These are phyloP conservation scores for Drosophila simulans DNA, from an alignment of 1,140 invertebrate species.

Conservation along the genomic window DNA sequence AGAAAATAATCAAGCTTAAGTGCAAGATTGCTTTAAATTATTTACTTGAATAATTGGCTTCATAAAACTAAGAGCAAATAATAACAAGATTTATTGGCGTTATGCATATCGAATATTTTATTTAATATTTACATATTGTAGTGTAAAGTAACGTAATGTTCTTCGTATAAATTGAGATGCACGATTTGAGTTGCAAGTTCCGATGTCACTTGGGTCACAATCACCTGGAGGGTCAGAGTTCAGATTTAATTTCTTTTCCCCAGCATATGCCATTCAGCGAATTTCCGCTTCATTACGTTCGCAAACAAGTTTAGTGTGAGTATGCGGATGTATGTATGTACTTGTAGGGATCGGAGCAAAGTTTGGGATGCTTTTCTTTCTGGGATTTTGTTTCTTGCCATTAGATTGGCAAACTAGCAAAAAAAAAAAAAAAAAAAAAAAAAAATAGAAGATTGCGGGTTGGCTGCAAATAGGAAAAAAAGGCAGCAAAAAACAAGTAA, in stretches of 20 bases:
- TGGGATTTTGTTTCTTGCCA: slow-evolving; percentile 32
- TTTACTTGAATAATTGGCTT: not conserved
- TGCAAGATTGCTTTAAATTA: not conserved
- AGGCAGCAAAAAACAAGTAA: slow-evolving; percentile 8
- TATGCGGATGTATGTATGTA: not conserved
- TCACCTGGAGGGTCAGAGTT: slow-evolving; percentile 20
- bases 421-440: slow-evolving; percentile 52
- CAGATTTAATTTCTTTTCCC: slow-evolving; percentile 19
- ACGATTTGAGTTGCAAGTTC: not conserved
- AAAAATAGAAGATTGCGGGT: slow-evolving; percentile 31
- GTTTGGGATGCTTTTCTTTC: slow-evolving; percentile 14
- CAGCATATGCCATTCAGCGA: slow-evolving; percentile 43
- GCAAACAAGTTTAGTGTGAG: slow-evolving; percentile 23
- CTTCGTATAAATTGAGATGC: too few relatives aligned
- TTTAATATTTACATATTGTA: too few relatives aligned
- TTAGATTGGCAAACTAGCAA: slow-evolving; percentile 57
- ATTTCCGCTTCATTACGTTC: slow-evolving; percentile 48
- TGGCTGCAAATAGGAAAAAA: slow-evolving; percentile 9
- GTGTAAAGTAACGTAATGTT: too few relatives aligned
- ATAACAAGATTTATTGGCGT: too few relatives aligned
- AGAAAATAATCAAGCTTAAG: not conserved
- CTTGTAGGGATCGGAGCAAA: slow-evolving; percentile 14
- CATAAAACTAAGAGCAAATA: too few relatives aligned
- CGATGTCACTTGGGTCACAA: not conserved
- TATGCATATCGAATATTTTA: too few relatives aligned